Base-by-base conservation (phyloP, 2,888 invertebrate species). In the Diarsia mendica region DNA sequence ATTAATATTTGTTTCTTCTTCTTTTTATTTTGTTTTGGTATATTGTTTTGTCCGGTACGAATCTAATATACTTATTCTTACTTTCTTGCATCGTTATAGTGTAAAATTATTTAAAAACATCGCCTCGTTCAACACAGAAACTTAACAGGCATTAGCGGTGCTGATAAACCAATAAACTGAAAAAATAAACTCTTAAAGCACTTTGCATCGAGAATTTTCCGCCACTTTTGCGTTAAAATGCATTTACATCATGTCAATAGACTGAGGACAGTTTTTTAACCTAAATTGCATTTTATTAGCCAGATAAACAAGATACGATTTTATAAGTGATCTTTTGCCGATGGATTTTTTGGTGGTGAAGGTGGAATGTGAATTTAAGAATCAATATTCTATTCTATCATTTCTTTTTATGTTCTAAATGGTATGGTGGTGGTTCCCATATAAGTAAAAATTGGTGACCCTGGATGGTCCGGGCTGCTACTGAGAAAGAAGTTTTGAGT, bases 161-260 rank as follows among this genome's bases (percentile, higher is more conserved):
- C 63, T 70, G 46, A 63, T 82, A 67, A 76, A 23, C n/a, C 28
- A 53, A 67, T 67, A 67, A 44, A 75, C 2, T 28, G 39, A 70
- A 67, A 77, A 77, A 82, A 83, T 53, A 55, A 67, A 58, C 20
- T 5, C 11, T 2, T 2, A 58, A 69, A 83, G 65, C 80, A 82
- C 84, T 79, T 75, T 61, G 18, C 15, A 44, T 58, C 51, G 58
- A 51, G 70, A 51, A 79, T 39, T 79, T 70, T 65, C 65, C 63
- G 8, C 66, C 65, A 64, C 46, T 74, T 74, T 68, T 73, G 73
- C 75, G 77, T 79, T 76, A 70, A 83, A 87, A 85, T 84, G 71
- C 78, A 87, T 83, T 85, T 84, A 81, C 80, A 80, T 79, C 80
- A 82, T 68, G 82, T 83, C 86, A 82, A 87, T 85, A 85, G 75